Base-by-base conservation (phyloP, 1,140 invertebrate genomes). In the Laupala kohalensis region DNA sequence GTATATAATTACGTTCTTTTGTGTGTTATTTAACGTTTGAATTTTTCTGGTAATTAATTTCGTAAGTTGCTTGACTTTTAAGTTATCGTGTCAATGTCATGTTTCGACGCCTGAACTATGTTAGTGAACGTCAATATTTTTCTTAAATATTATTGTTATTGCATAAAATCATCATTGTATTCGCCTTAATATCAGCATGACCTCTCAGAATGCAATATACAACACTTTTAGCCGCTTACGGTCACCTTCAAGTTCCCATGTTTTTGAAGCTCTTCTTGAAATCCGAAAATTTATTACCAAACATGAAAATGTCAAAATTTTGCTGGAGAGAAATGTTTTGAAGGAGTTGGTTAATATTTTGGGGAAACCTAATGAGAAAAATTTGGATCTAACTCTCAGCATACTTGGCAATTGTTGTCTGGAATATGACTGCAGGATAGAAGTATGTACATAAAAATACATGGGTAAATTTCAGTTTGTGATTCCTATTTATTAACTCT, bases 351-450 rank as follows among this genome's bases (percentile, higher is more conserved):
- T 73, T 67, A 72, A 75, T 30, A 72, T 75, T 70, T 76, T 72
- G 67, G 70, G 72, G 23, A 83, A 83, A 76, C 80, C 82, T 19
- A 82, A 83, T 75, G 81, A 83, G 78, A 82, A 79, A 75, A 81
- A 84, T 63, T 75, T 84, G 24, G 82, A 85, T 78, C 76, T 85
- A 67, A 79, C 81, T 26, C 75, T 86, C 73, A 86, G 85, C 75
- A 85, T 85, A 75, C 78, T 86, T 62, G 85, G 84, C n/a, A 85
- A 86, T 77, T 82, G 84, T 75, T 84, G 84, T 74, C 78, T 85
- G 74, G 81, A 86, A 74, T 78, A 80, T 73, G 79, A 81, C 74
- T 77, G 73, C 74, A 72, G 77, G 26, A 5, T 69, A 71, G 29
- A 74, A 73, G 68, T 74, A 75, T 73, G 72, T 75, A 15, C 19